These are phyloP conservation scores for Eilema depressum DNA, from an alignment of 2,888 invertebrate species.

Conservation along the genomic window DNA sequence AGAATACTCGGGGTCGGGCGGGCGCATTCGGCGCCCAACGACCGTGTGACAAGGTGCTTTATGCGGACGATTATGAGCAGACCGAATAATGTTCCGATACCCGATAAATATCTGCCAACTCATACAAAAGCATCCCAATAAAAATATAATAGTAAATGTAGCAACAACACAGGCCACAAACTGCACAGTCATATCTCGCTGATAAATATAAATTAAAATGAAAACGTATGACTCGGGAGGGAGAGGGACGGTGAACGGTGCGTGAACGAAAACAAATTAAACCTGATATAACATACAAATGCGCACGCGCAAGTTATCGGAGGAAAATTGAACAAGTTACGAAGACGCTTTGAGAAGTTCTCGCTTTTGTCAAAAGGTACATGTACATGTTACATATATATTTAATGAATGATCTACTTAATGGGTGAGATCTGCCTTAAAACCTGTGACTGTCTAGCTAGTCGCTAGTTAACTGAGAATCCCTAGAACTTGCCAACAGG, in stretches of 20 bases:
- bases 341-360: conserved; percentile 46
- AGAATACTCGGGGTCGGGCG: conserved; percentile 78
- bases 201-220: conserved; percentile 81
- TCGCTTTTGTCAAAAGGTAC: conserved; percentile 42
- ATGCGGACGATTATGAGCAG: conserved; percentile 85
- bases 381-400: not conserved
- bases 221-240: conserved; percentile 68
- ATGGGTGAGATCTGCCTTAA: not conserved
- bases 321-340: conserved; percentile 56
- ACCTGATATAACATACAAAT: conserved; percentile 65
- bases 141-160: conserved; percentile 86
- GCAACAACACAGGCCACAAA: conserved; percentile 83
- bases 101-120: conserved; percentile 87
- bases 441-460: no score
- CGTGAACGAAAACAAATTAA: conserved; percentile 72
- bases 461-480: no score
- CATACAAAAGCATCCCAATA: conserved; percentile 87
- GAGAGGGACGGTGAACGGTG: conserved; percentile 58
- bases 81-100: conserved; percentile 86
- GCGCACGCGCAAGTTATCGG: conserved; percentile 57
- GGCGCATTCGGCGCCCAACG: conserved; percentile 84
- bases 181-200: conserved; percentile 83
- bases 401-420: not conserved
- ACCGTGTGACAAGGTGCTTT: conserved; percentile 87
- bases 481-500: no score